Evolutionary conservation across 1,140 invertebrate species (phyloP).

Genomic region (Dysdera silvatica): DNA sequence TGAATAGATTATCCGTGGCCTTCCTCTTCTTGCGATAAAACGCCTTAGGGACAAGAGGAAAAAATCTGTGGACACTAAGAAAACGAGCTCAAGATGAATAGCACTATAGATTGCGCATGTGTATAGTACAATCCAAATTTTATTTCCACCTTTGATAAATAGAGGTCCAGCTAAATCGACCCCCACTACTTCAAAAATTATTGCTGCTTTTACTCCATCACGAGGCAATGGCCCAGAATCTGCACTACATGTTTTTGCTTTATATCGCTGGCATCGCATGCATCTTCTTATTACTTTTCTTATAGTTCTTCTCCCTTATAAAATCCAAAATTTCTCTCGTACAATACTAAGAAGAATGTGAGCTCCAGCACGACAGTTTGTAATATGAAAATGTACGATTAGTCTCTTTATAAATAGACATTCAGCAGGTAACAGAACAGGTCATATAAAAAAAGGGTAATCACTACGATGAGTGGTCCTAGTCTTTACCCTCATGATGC

Average conservation of each 20-base stretch:
- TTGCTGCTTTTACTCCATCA: constrained; percentile 33
- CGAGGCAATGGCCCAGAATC: constrained; percentile 26
- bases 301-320: no score
- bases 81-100: constrained; percentile 40
- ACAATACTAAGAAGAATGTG: no score
- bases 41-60: constrained; percentile 40
- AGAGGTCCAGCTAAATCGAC: constrained; percentile 40
- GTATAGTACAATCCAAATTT: no score
- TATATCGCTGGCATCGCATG: neutral
- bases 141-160: constrained; percentile 30
- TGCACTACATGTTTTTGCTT: neutral
- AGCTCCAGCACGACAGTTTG: no score
- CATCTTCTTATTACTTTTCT: no score
- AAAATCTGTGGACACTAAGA: constrained; percentile 36
- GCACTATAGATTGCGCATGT: neutral
- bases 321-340: no score
- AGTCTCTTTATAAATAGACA: no score
- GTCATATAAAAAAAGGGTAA: neutral
- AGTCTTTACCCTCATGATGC: no score
- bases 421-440: neutral
- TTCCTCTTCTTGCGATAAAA: constrained; percentile 41
- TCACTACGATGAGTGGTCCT: neutral
- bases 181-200: constrained; percentile 37
- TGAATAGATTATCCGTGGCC: constrained; percentile 35
- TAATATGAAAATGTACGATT: no score